These are phyloP conservation scores for Neodiprion lecontei DNA, from an alignment of 1,140 invertebrate genomes.

Conservation along the genomic window DNA sequence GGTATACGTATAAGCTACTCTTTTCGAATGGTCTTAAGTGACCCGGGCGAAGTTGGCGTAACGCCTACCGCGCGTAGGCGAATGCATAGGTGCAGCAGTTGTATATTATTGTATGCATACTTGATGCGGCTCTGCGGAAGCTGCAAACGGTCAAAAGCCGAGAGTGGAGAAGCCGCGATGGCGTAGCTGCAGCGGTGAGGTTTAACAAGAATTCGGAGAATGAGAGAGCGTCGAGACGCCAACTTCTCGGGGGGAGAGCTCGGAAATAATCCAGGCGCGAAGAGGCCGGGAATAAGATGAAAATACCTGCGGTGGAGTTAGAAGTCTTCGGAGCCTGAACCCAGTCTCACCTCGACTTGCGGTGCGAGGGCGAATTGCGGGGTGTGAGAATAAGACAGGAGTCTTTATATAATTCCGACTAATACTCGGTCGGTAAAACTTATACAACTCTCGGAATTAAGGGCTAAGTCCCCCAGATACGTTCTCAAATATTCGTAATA, in stretches of 20 bases:
- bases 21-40: no score
- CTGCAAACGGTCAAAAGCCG: background rate
- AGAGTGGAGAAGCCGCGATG: background rate
- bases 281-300: slow-evolving; percentile 58
- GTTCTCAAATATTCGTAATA: slow-evolving; percentile 8
- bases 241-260: slow-evolving; percentile 52
- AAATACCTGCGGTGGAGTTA: slow-evolving; percentile 62
- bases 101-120: background rate
- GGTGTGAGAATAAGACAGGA: slow-evolving; percentile 52
- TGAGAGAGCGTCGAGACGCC: slow-evolving; percentile 35
- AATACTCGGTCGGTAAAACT: slow-evolving; percentile 49
- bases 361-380: slow-evolving; percentile 7
- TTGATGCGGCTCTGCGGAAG: background rate
- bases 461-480: slow-evolving; percentile 4
- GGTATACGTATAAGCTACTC: no score
- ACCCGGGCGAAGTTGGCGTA: no score
- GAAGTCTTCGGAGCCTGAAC: slow-evolving; percentile 35
- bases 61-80: background rate
- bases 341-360: slow-evolving; percentile 17
- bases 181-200: slow-evolving; percentile 11
- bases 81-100: background rate
- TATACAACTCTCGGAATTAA: slow-evolving; percentile 33
- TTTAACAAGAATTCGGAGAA: slow-evolving; percentile 46
- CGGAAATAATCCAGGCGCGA: slow-evolving; percentile 55
- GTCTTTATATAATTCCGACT: slow-evolving; percentile 60